Evolutionary conservation across 2,113 vertebrate species (phyloP).

Genomic region (Microtus ochrogaster): DNA sequence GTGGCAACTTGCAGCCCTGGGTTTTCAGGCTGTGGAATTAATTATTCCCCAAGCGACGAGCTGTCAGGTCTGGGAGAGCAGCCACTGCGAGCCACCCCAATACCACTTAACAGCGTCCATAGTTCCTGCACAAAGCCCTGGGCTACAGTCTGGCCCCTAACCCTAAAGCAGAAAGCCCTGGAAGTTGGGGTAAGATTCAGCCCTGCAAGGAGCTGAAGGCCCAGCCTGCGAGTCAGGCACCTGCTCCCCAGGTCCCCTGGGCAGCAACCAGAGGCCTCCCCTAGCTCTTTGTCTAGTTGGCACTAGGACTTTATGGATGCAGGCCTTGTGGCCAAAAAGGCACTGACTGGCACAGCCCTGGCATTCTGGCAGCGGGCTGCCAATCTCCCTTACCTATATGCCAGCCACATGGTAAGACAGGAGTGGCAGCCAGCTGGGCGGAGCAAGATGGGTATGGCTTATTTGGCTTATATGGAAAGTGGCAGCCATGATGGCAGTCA

Average conservation of each 20-base stretch:
- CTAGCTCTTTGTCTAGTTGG: not conserved
- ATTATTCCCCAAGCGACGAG: constrained; percentile 80
- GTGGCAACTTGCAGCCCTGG: constrained; percentile 76
- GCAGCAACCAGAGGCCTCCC: not conserved
- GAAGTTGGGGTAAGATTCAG: rapidly evolving
- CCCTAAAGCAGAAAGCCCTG: too few relatives aligned
- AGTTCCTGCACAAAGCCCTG: not conserved
- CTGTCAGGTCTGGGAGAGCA: constrained; percentile 70
- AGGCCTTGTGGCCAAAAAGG: not conserved
- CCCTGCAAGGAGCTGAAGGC: rapidly evolving
- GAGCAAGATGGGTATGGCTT: not conserved
- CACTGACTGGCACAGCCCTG: not conserved
- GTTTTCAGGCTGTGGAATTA: constrained; percentile 80
- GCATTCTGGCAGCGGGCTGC: not conserved
- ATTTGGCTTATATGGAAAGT: not conserved
- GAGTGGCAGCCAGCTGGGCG: not conserved
- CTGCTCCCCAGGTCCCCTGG: not conserved
- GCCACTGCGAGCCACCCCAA: constrained; percentile 17
- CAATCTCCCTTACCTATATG: not conserved
- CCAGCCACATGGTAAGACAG: not conserved
- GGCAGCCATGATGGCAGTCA: rapidly evolving
- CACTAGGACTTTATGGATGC: rapidly evolving
- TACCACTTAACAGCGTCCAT: constrained; percentile 47
- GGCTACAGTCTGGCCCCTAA: not conserved
- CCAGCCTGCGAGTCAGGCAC: not conserved